phyloP scores from a whole-genome alignment of 2,797 vertebrate genomes.

The Gymnoscopelus microlampas region DNA sequence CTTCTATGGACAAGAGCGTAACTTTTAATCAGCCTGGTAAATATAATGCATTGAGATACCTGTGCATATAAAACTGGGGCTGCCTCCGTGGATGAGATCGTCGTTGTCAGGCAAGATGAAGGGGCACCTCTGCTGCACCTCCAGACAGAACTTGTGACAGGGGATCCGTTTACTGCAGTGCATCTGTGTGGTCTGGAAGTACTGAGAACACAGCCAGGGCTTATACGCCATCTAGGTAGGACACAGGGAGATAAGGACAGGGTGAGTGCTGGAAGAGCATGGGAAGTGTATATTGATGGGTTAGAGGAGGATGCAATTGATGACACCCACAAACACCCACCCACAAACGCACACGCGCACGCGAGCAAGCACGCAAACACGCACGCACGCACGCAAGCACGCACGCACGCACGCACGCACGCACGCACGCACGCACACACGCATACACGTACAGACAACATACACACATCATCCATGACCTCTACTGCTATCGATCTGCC shows the following conservation, averaged over 20 bases:
- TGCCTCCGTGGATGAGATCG: conserved; percentile 98
- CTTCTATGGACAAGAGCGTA: no score
- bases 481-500: conserved; percentile 57
- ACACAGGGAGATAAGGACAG: conserved; percentile 49
- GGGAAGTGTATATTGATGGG: conserved; percentile 57
- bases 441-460: conserved; percentile 1
- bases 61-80: conserved; percentile 99
- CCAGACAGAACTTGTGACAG: conserved; percentile 98
- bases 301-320: conserved; percentile 41
- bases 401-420: not conserved
- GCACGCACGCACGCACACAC: conserved; percentile 2
- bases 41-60: conserved; percentile 58
- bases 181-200: conserved; percentile 97
- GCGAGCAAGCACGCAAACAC: conserved; percentile 13
- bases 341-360: conserved; percentile 24
- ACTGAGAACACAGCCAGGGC: conserved; percentile 99
- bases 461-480: conserved; percentile 56
- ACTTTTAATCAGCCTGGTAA: no score
- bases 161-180: conserved; percentile 98
- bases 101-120: conserved; percentile 99
- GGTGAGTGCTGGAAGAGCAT: conserved; percentile 24
- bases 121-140: conserved; percentile 98
- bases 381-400: not conserved
- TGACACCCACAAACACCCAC: conserved; percentile 31
- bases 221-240: conserved; percentile 93